Conservation (phyloP, 1,140 invertebrate genomes). For the Lordiphosa stackelbergi region DNA sequence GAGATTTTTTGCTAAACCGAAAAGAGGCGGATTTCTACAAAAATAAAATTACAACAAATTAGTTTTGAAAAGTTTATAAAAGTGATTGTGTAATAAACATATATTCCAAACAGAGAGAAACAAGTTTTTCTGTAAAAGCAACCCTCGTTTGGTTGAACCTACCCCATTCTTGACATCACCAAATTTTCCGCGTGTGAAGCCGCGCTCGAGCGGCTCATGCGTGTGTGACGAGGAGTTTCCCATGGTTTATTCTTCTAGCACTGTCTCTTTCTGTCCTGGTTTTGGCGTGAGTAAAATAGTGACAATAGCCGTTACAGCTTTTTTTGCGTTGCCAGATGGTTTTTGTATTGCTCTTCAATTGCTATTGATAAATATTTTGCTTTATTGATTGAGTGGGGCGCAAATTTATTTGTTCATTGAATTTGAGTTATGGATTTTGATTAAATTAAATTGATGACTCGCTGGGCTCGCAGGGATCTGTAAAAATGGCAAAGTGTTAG, state of each 20-base stretch:
- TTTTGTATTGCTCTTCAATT: constrained; percentile 33
- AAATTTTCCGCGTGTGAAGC: constrained; percentile 77
- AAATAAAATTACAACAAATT: constrained; percentile 9
- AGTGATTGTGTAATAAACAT: not conserved
- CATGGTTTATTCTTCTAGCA: constrained; percentile 43
- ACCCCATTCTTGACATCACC: constrained; percentile 77
- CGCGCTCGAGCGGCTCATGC: constrained; percentile 77
- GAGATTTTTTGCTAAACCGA: constrained; percentile 81
- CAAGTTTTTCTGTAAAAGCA: constrained; percentile 15
- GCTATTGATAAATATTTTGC: constrained; percentile 49
- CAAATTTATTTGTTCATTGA: constrained; percentile 75
- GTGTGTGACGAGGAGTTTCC: constrained; percentile 78
- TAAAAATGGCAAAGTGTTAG: constrained; percentile 34
- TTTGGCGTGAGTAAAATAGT: constrained; percentile 61
- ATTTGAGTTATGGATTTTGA: constrained; percentile 63
- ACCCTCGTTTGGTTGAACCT: constrained; percentile 52
- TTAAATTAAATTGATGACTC: constrained; percentile 65
- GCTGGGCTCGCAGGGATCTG: constrained; percentile 34
- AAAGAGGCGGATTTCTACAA: constrained; percentile 79
- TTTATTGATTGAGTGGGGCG: constrained; percentile 51
- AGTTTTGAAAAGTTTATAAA: constrained; percentile 6
- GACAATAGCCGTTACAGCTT: constrained; percentile 59
- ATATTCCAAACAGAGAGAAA: constrained; percentile 12
- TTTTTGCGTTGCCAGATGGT: constrained; percentile 57
- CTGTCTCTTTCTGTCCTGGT: constrained; percentile 11